phyloP scores from a whole-genome alignment of 2,888 invertebrate species.

The Spicauda simplicius region DNA sequence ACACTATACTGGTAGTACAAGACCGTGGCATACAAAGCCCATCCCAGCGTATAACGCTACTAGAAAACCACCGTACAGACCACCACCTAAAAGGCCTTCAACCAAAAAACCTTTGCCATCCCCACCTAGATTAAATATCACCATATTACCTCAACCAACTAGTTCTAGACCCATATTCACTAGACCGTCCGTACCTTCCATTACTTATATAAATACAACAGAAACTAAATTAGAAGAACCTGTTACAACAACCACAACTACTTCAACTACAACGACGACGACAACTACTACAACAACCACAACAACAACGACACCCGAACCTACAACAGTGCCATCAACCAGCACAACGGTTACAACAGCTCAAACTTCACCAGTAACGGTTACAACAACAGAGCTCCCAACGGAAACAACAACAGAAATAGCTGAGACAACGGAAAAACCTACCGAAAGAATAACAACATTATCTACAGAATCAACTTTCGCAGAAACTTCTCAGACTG shows the following conservation, averaged over 20 bases:
- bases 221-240: conserved; percentile 50
- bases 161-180: conserved; percentile 70
- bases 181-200: conserved; percentile 63
- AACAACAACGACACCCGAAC: conserved; percentile 47
- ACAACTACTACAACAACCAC: conserved; percentile 53
- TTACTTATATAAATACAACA: conserved; percentile 73
- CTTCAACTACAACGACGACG: conserved; percentile 48
- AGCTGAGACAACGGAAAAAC: conserved; percentile 40
- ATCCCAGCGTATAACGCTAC: conserved; percentile 61
- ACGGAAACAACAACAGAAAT: conserved; percentile 35
- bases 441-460: conserved; percentile 18
- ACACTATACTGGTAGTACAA: conserved; percentile 52
- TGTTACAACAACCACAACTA: conserved; percentile 47
- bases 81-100: conserved; percentile 62
- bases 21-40: conserved; percentile 72
- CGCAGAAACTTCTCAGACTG: conserved; percentile 23
- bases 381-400: conserved; percentile 34
- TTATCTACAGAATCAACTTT: conserved; percentile 16
- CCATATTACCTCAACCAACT: conserved; percentile 72
- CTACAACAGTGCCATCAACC: conserved; percentile 42
- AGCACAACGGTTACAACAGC: conserved; percentile 49
- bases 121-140: conserved; percentile 77
- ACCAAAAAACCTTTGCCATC: conserved; percentile 73
- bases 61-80: conserved; percentile 70
- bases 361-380: conserved; percentile 46